Evolutionary conservation across 2,797 vertebrate species (phyloP), one percentile per base, ranked within the genome.

Genomic region (Phylloscopus collybita): DNA sequence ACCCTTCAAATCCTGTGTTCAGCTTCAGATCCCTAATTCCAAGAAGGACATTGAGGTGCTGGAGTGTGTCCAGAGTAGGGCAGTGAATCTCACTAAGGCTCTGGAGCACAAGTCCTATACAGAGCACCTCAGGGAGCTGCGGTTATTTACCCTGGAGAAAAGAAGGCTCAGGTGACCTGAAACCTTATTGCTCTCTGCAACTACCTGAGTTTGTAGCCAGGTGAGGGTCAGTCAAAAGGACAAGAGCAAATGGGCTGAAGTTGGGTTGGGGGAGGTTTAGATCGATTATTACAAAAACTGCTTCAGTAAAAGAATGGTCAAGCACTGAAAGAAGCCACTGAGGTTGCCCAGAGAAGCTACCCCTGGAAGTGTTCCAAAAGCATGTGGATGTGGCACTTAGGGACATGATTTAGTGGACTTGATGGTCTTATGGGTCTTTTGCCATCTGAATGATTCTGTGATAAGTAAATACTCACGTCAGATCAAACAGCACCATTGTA

Each of bases 81-180:
- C 23, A 81, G 32, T 0, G 0, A 20, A 32, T 20, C 16, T 56
- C 1, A 0, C n/a, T 26, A 80, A 45, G 40, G 23, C 16, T 40
- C 44, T 62, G 3, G 36, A 83, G 40, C 4, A 53, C 19, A 60
- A 4, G 2, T 25, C 18, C 5, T 29, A 0, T 1, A 12, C 67
- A 26, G 8, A 72, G 5, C 4, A 1, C 23, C 45, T 61, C n/a
- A 60, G 6, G 9, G 16, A 78, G 30, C 20, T 38, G 32, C 6
- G 11, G 5, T 2, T 71, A 11, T 45, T 59, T 4, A 53, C 19
- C 2, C 6, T 13, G 15, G 19, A 73, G 30, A 44, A 64, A 20
- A 80, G n/a, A 14, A 72, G 36, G 23, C 26, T 86, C 14, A 89
- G 17, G 12, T 44, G 13, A 44, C 50, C 32, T 50, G 9, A 78